phyloP scores from a whole-genome alignment of 2,113 vertebrate genomes.

The Lipophrys pholis region DNA sequence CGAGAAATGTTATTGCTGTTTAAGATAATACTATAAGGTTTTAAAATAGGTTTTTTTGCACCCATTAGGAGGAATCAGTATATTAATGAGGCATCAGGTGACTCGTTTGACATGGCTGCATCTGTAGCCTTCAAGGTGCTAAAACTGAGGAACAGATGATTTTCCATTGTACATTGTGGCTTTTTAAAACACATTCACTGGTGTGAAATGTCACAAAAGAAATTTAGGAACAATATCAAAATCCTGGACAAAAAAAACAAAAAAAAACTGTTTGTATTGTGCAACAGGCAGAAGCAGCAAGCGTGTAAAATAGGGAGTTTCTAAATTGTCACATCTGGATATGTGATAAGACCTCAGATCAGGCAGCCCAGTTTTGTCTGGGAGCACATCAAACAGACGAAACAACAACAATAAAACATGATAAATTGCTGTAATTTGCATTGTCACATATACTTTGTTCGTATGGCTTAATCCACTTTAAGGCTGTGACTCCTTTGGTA shows the following conservation, averaged over 20 bases:
- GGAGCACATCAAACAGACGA: constrained; percentile 6
- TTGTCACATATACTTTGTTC: constrained; percentile 48
- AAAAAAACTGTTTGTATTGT: constrained; percentile 26
- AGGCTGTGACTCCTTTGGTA: constrained; percentile 44
- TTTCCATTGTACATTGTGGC: background rate
- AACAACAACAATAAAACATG: constrained; percentile 5
- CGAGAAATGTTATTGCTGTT: constrained; percentile 13
- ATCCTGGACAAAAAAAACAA: background rate
- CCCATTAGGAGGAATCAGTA: constrained; percentile 49
- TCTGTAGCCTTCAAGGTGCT: constrained; percentile 20
- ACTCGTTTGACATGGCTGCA: constrained; percentile 6
- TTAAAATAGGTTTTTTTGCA: background rate
- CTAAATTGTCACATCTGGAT: constrained; percentile 26
- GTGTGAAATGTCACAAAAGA: constrained; percentile 4
- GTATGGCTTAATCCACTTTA: constrained; percentile 58
- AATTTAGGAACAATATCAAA: background rate
- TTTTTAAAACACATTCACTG: background rate
- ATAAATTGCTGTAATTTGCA: constrained; percentile 31
- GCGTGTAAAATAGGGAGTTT: constrained; percentile 40
- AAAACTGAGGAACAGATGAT: background rate
- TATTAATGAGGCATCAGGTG: constrained; percentile 5
- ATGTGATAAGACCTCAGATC: constrained; percentile 26
- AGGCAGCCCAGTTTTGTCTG: constrained; percentile 27
- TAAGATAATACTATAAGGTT: constrained; percentile 32
- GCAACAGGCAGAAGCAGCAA: constrained; percentile 52